Evolutionary conservation across 1,140 invertebrate genomes (phyloP).

Genomic region (Orchesella cincta): DNA sequence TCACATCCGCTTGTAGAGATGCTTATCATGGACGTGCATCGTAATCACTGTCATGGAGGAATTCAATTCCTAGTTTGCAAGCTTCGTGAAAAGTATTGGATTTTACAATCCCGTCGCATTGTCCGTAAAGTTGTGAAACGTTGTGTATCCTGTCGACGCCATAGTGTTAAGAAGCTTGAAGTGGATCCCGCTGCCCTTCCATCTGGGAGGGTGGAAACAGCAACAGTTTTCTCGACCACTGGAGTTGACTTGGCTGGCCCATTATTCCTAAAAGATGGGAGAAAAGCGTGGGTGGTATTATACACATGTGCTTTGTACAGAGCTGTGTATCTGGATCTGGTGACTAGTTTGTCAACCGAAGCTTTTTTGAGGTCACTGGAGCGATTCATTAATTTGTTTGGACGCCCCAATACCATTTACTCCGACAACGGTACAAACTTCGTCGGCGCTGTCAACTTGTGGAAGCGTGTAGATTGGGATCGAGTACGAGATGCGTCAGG

Average conservation of each 20-base stretch:
- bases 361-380: not conserved
- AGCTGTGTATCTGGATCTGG: not conserved
- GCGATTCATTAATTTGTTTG: not conserved
- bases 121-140: not conserved
- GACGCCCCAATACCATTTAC: not conserved
- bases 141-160: slow-evolving; percentile 20
- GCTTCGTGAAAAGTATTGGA: slow-evolving; percentile 8
- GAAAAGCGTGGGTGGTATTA: not conserved
- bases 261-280: slow-evolving; percentile 49
- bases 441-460: not conserved
- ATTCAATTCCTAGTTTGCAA: not conserved
- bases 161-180: not conserved
- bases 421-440: slow-evolving; percentile 8
- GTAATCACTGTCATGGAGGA: not conserved
- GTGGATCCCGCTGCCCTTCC: slow-evolving; percentile 41
- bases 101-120: not conserved
- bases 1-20: not conserved
- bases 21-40: not conserved
- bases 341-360: not conserved
- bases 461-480: not conserved
- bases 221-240: slow-evolving; percentile 51
- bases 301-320: not conserved
- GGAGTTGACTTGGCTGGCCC: slow-evolving; percentile 55
- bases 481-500: not conserved
- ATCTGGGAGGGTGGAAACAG: slow-evolving; percentile 50